phyloP scores from a whole-genome alignment of 2,888 invertebrate species.

The Sarcophaga variegata region DNA sequence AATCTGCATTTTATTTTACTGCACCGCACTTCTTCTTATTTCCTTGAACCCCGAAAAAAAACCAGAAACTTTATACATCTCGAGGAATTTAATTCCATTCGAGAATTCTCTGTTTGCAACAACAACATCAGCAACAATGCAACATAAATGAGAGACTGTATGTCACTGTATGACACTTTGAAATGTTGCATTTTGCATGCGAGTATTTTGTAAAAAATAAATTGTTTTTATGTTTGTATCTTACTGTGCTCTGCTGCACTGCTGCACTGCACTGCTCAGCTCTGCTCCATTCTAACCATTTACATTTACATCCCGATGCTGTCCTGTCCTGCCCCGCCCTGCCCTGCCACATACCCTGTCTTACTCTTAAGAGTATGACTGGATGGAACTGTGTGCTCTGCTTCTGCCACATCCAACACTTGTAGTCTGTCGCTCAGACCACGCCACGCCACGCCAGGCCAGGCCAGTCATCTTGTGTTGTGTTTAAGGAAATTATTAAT shows the following conservation, averaged over 20 bases:
- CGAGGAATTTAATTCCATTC: conserved; percentile 46
- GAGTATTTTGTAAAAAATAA: conserved; percentile 61
- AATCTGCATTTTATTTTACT: conserved; percentile 55
- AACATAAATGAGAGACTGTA: conserved; percentile 56
- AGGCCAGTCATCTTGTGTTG: conserved; percentile 11
- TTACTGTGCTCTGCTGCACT: conserved; percentile 44
- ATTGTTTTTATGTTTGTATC: conserved; percentile 59
- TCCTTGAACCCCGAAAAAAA: not conserved
- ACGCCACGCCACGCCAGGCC: not conserved
- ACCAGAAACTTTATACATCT: conserved; percentile 35
- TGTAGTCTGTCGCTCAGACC: not conserved
- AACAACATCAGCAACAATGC: not conserved
- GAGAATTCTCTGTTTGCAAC: conserved; percentile 27
- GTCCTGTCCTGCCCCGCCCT: not conserved
- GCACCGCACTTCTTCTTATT: not conserved
- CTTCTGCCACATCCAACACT: conserved; percentile 41
- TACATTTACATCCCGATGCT: not conserved
- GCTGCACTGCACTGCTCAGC: conserved; percentile 7
- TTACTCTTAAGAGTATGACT: not conserved
- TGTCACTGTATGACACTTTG: conserved; percentile 66
- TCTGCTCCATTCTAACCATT: conserved; percentile 21
- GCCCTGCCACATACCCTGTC: not conserved
- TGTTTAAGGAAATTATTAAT: conserved; percentile 72
- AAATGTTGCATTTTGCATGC: conserved; percentile 62
- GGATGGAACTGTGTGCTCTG: conserved; percentile 42